Evolutionary conservation across 1,140 invertebrate genomes (phyloP).

Genomic region (Globodera ellingtonae): DNA sequence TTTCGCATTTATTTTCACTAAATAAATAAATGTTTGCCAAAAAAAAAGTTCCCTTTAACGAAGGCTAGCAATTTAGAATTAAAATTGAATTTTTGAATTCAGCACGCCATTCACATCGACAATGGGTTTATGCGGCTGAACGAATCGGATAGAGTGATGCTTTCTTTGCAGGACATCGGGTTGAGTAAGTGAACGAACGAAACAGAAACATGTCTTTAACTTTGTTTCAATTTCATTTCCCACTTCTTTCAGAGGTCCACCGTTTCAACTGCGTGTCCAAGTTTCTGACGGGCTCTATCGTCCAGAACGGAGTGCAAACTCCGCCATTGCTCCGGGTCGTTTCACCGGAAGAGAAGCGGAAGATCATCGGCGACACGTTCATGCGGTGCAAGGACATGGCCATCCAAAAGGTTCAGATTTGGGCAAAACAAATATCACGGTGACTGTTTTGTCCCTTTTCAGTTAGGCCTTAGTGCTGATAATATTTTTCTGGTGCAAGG

Average conservation of each 20-base stretch:
- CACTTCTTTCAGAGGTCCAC: conserved; percentile 48
- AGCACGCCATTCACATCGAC: conserved; percentile 86
- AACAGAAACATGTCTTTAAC: background rate
- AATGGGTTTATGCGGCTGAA: conserved; percentile 96
- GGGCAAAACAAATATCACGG: background rate
- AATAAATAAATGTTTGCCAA: no score
- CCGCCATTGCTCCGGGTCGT: conserved; percentile 79
- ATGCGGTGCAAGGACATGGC: conserved; percentile 70
- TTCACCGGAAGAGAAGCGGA: conserved; percentile 92
- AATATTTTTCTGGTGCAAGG: conserved; percentile 69
- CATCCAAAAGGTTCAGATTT: conserved; percentile 44
- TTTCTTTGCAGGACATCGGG: conserved; percentile 81
- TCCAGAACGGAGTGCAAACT: conserved; percentile 36
- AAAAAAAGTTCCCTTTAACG: no score
- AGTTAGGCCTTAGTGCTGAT: conserved; percentile 46
- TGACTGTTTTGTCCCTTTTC: conserved; percentile 13
- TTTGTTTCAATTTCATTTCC: background rate
- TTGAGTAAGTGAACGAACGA: conserved; percentile 76
- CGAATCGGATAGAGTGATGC: conserved; percentile 84
- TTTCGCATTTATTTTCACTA: no score
- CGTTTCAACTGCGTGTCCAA: conserved; percentile 53
- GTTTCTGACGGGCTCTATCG: conserved; percentile 51
- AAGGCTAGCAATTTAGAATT: background rate
- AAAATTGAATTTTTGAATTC: background rate
- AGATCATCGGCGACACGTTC: conserved; percentile 98